A percentile compares a stretch with the other conserved stretches of the same genome.
Conservation (phyloP, 2,797 vertebrate genomes). For the Sebastes hubbsi region DNA sequence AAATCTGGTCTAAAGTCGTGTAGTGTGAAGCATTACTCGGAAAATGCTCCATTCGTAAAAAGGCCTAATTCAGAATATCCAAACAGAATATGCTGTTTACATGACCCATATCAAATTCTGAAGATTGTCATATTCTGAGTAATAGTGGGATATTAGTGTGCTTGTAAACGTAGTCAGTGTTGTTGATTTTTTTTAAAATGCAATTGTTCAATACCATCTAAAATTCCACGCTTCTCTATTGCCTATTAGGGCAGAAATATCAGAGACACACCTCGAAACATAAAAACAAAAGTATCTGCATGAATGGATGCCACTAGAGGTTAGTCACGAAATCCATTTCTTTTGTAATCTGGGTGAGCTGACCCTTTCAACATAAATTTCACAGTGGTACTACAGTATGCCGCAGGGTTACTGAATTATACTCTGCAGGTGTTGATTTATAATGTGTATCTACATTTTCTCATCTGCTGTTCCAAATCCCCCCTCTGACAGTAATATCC, state of each 20-base stretch:
- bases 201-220: slow-evolving; percentile 1
- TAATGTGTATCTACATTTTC: slow-evolving; percentile 28
- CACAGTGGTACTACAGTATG: background rate
- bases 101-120: too few relatives aligned
- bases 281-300: background rate
- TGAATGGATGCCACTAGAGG: background rate
- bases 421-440: slow-evolving; percentile 18
- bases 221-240: background rate
- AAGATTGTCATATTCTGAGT: too few relatives aligned
- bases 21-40: too few relatives aligned
- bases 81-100: too few relatives aligned
- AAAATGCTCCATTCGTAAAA: too few relatives aligned
- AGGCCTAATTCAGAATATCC: too few relatives aligned
- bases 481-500: slow-evolving; percentile 48
- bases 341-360: background rate
- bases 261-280: background rate
- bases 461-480: slow-evolving; percentile 53
- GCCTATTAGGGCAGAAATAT: background rate
- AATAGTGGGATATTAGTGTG: background rate
- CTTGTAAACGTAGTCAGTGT: background rate
- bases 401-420: slow-evolving; percentile 9
- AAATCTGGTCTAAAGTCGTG: too few relatives aligned
- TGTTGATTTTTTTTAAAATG: background rate
- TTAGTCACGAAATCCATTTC: background rate
- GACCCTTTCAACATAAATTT: background rate